Base-by-base conservation (phyloP, 1,140 invertebrate genomes). In the Drosophila ironensis region DNA sequence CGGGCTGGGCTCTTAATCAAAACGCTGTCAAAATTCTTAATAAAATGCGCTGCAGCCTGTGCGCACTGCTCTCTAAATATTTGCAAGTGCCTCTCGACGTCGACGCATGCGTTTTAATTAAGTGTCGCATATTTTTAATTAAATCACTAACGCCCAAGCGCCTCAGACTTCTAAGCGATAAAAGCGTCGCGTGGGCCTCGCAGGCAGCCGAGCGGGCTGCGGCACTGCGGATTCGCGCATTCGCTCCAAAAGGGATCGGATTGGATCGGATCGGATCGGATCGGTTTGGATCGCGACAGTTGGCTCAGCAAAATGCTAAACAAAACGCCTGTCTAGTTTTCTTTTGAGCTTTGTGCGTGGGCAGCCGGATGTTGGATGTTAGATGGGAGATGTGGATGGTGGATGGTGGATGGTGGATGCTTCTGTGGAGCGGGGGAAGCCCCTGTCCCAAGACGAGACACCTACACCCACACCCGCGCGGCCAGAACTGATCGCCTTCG, bases 21-120 rank as follows among this genome's bases (percentile, higher is more conserved):
- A 81, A 81, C 20, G 76, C 76, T 81, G 76, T 75, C 76, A 81
- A 81, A 80, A 81, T 81, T 81, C 71, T 81, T 81, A 75, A 81
- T 81, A 81, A 81, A 81, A 67, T 63, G 56, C 68, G 40, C 48
- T 27, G 50, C 69, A 54, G 41, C 46, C 51, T 48, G 30, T 5
- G n/a, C n/a, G n/a, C n/a, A 6, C 30, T 33, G 30, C 25, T 47
- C 17, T 40, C 41, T 46, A 46, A 75, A 64, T 54, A 63, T 63
- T 52, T 57, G 63, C 48, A 66, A 60, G 72, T 63, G 75, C 67
- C 73, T 77, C 24, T 67, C 24, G 24, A 54, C 60, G 33, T 17
- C 12, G 33, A 16, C 33, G 73, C 73, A 77, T 77, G 77, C 76
- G 61, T 81, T 81, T 81, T 81, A 81, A 81, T 81, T 81, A 81